A percentile compares a stretch with the other conserved stretches of the same genome.
These are phyloP conservation scores for Peromyscus californicus DNA, from an alignment of 2,113 vertebrate species.

Conservation along the genomic window DNA sequence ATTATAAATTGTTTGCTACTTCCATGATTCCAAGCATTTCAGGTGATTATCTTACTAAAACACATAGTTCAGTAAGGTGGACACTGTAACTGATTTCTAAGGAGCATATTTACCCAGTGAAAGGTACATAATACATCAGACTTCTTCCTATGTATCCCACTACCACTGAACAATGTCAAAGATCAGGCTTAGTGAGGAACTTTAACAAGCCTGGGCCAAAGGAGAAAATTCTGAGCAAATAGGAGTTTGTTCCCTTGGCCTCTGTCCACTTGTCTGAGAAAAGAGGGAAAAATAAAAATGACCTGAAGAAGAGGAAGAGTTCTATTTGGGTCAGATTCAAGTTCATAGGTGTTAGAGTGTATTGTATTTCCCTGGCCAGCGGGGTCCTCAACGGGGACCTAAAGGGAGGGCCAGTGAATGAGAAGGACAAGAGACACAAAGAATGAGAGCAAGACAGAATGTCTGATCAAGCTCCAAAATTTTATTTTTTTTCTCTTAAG, in stretches of 20 bases:
- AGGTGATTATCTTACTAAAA: neutral
- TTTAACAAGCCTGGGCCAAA: neutral
- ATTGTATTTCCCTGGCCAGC: too few relatives aligned
- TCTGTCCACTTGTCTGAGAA: neutral
- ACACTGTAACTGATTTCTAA: neutral
- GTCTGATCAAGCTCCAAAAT: too few relatives aligned
- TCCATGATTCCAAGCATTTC: neutral
- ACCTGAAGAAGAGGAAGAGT: neutral
- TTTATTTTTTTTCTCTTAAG: too few relatives aligned
- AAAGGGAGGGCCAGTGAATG: too few relatives aligned
- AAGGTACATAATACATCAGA: neutral
- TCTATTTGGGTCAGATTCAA: neutral
- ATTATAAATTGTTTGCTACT: neutral
- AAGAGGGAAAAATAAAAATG: neutral
- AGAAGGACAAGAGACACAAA: too few relatives aligned
- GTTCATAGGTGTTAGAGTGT: neutral
- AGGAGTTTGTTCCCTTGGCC: neutral
- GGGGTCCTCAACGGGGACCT: too few relatives aligned
- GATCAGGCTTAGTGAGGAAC: neutral
- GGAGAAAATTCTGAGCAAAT: neutral
- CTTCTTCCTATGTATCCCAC: neutral
- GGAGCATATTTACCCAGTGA: neutral
- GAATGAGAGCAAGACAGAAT: too few relatives aligned
- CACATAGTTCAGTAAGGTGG: neutral
- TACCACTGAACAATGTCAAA: neutral